These are phyloP conservation scores for Dermatemys mawii DNA, from an alignment of 2,113 vertebrate species.

Conservation along the genomic window DNA sequence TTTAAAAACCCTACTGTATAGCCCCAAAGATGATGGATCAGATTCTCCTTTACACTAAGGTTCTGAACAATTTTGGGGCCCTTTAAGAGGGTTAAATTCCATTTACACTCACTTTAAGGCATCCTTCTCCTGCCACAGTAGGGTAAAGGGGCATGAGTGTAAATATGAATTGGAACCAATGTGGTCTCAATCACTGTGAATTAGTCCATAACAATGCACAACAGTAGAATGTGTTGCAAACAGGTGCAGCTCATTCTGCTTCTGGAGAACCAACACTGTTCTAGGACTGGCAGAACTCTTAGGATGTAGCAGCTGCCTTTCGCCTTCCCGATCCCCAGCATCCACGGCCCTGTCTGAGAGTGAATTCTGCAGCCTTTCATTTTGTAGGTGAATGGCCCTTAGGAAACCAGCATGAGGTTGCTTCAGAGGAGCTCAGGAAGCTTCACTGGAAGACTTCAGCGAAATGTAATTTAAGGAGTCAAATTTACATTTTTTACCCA, in stretches of 20 bases:
- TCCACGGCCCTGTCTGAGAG: not conserved
- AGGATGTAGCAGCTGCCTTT: not conserved
- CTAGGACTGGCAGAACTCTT: not conserved
- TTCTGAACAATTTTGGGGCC: not conserved
- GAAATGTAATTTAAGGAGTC: conserved; percentile 24
- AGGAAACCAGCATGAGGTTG: not conserved
- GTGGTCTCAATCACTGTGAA: not conserved
- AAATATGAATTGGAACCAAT: not conserved
- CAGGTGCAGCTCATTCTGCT: not conserved
- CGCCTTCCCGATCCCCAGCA: not conserved
- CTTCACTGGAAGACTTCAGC: conserved; percentile 1
- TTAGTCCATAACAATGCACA: not conserved
- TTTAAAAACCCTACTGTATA: not conserved
- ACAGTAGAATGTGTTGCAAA: not conserved
- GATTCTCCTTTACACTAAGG: not conserved
- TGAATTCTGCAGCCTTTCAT: not conserved
- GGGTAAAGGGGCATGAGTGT: not conserved
- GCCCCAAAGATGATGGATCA: not conserved
- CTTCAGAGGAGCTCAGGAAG: not conserved
- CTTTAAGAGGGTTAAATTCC: not conserved
- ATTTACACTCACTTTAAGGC: not conserved
- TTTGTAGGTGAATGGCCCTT: not conserved
- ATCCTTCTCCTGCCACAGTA: not conserved
- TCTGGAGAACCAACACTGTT: accelerated
- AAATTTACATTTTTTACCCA: conserved; percentile 23